Conservation (phyloP, 2,113 vertebrate species). For the Xiphophorus maculatus region DNA sequence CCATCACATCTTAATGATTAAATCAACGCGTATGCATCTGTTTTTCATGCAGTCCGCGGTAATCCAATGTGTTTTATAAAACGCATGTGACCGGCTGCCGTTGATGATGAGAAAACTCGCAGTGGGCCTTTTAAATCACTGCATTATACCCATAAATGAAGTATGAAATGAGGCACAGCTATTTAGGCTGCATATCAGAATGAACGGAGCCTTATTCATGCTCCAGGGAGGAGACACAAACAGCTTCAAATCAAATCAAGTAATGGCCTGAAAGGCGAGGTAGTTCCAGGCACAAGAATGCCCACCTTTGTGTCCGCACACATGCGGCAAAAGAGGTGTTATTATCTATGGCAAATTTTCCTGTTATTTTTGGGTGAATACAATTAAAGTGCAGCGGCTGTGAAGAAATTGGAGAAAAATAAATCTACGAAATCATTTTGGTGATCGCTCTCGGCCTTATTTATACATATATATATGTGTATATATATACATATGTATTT, state of each 20-base stretch:
- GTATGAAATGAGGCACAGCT: slow-evolving; percentile 57
- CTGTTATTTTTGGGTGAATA: slow-evolving; percentile 63
- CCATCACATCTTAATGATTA: slow-evolving; percentile 17
- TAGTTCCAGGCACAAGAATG: slow-evolving; percentile 59
- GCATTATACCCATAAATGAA: slow-evolving; percentile 55
- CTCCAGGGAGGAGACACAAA: slow-evolving; percentile 46
- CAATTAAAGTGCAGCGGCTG: slow-evolving; percentile 59
- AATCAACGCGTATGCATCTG: slow-evolving; percentile 14
- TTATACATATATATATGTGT: no score
- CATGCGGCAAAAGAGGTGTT: slow-evolving; percentile 51
- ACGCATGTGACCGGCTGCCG: slow-evolving; percentile 38
- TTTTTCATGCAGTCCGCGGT: neutral
- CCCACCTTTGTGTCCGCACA: slow-evolving; percentile 62
- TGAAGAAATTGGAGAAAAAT: slow-evolving; percentile 54
- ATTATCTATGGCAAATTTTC: slow-evolving; percentile 75
- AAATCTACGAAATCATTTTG: slow-evolving; percentile 45
- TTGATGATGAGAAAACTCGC: slow-evolving; percentile 35
- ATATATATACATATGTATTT: no score
- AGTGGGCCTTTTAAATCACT: slow-evolving; percentile 27
- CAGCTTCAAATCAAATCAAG: slow-evolving; percentile 67
- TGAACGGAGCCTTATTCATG: slow-evolving; percentile 59
- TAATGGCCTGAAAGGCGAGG: slow-evolving; percentile 60
- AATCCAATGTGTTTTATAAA: slow-evolving; percentile 34
- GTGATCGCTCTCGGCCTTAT: slow-evolving; percentile 19
- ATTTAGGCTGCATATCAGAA: slow-evolving; percentile 41